phyloP scores from a whole-genome alignment of 2,797 vertebrate genomes.

The Rousettus madagascariensis region DNA sequence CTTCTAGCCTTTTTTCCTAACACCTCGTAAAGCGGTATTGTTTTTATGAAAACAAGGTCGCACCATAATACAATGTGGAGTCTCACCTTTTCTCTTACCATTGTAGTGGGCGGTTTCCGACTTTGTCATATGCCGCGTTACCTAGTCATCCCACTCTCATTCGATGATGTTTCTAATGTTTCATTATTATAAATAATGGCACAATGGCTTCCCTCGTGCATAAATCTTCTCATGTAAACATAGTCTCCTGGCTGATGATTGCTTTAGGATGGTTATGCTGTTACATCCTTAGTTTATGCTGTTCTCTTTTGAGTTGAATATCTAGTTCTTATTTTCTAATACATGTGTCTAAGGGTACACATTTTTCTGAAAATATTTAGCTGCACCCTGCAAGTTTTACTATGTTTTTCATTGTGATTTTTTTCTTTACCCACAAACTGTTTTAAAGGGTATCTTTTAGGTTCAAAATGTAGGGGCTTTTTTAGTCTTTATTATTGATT shows the following conservation, averaged over 20 bases:
- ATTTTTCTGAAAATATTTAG: background rate
- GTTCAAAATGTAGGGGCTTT: background rate
- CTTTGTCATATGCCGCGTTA: fast-evolving
- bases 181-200: background rate
- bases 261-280: background rate
- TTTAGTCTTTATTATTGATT: background rate
- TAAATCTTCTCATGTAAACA: background rate
- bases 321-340: background rate
- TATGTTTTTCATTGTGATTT: background rate
- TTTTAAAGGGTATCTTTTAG: background rate
- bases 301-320: background rate
- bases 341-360: background rate
- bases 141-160: fast-evolving
- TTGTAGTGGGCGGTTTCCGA: background rate
- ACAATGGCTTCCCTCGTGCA: background rate
- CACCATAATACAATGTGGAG: fast-evolving
- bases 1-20: background rate
- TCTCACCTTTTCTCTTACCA: background rate
- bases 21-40: background rate
- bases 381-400: background rate
- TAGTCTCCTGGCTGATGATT: background rate
- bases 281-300: background rate
- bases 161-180: background rate
- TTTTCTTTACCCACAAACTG: background rate
- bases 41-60: background rate